Evolutionary conservation across 2,797 vertebrate species (phyloP), one percentile per base, ranked within the genome.

Genomic region (Catostomus latipinnis): DNA sequence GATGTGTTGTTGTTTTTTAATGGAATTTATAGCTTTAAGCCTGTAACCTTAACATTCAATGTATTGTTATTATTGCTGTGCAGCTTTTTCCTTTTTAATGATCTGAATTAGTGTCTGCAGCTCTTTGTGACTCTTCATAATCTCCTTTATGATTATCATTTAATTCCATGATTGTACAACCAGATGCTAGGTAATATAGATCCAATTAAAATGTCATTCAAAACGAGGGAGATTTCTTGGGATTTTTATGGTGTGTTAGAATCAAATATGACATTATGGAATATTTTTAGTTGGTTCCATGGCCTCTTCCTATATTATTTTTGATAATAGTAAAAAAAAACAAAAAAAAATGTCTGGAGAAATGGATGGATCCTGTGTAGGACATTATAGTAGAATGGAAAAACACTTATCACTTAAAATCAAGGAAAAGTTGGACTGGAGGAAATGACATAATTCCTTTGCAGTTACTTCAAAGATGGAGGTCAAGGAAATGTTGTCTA

Each of bases 231-330:
- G 34, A 80, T 74, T 78, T 81, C 71, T 58, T 69, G 5, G 18
- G 72, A 48, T 57, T 63, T 61, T 45, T n/a, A 16, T 72, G 48
- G 49, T 5, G 71, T n/a, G 45, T 61, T 69, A 65, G 78, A 81
- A 81, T 83, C 77, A 76, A 71, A 83, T 81, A 72, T 79, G 82
- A 82, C 60, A 53, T 76, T 77, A 77, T 83, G 84, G 82, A 76
- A 71, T 74, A 76, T 70, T 83, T 57, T 78, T 60, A 75, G 61
- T 75, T 71, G 65, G 45, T 57, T 61, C 60, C 67, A 53, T 6
- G 8, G 57, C 74, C 48, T 67, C 53, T 72, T 71, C 46, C 8
- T 1, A 75, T 43, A 80, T 67, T 75, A 76, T 75, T 52, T 58
- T 67, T 43, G 60, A 60, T 34, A 56, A 77, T 74, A 70, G 70